Evolutionary conservation across 2,888 invertebrate genomes (phyloP), one percentile per base, ranked within the genome.

Genomic region (Agrypnus murinus): DNA sequence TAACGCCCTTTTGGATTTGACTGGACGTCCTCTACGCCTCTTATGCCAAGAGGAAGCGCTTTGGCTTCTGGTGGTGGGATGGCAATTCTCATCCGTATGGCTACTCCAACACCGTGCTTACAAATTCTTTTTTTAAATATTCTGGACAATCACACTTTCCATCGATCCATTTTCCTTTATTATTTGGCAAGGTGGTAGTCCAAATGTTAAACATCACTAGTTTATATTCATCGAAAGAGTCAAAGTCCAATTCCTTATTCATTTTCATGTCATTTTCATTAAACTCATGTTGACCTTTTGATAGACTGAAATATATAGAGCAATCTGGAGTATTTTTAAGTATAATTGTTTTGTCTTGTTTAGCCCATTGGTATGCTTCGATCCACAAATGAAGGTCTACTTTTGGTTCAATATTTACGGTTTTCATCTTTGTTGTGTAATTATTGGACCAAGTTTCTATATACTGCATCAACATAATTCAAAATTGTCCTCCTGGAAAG

Each of bases 121-220:
- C 38, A 25, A 53, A 32, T 25, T 53, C 9, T 6, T 10, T 40
- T 17, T 48, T 64, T n/a, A 40, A 53, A 53, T 17, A 64, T 2
- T 25, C 19, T 7, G 53, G 53, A 40, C 64, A 64, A 1, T 55
- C 25, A 36, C 64, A 64, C 38, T 36, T 14, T 8, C 53, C 64
- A 2, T 17, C 1, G 1, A 10, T 50, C 38, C 64, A 64, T 50
- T n/a, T n/a, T n/a, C n/a, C n/a, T n/a, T n/a, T n/a, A n/a, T n/a
- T n/a, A n/a, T n/a, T n/a, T n/a, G n/a, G n/a, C n/a, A n/a, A n/a
- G n/a, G n/a, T n/a, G n/a, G 50, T 34, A 1, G 50, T 36, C 50
- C 63, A 63, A n/a, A n/a, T 32, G 3, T n/a, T 53, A 32, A 53
- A 53, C n/a, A 12, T 12, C 5, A 5, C 12, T 9, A 2, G 1